Evolutionary conservation across 2,888 invertebrate species (phyloP).

Genomic region (Leptopilina myrica): DNA sequence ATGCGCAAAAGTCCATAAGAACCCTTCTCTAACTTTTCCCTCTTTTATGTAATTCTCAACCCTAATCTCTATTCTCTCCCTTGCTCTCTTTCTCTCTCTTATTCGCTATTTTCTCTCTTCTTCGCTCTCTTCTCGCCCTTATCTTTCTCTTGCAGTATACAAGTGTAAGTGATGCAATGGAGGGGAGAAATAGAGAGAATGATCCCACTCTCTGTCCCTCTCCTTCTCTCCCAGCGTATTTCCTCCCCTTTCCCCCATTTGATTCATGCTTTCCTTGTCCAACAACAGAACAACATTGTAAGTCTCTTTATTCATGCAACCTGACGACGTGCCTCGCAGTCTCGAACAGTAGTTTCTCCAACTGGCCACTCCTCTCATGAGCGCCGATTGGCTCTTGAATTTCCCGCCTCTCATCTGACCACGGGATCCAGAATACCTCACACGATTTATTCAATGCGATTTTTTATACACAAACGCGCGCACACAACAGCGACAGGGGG

Average conservation of each 20-base stretch:
- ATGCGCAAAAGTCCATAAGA: constrained; percentile 44
- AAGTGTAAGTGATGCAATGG: too few species aligned
- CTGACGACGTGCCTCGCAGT: constrained; percentile 53
- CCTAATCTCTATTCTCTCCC: background rate
- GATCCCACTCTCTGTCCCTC: too few species aligned
- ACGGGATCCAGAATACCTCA: constrained; percentile 54
- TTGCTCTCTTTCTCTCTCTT: too few species aligned
- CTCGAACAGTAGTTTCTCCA: constrained; percentile 51
- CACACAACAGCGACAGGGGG: constrained; percentile 15
- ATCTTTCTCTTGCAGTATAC: background rate
- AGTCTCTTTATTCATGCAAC: constrained; percentile 47
- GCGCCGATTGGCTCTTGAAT: constrained; percentile 46
- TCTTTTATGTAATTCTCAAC: constrained; percentile 46
- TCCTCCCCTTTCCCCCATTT: constrained; percentile 41
- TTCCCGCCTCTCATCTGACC: constrained; percentile 50
- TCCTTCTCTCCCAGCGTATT: background rate
- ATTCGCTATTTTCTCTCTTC: background rate
- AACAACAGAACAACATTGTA: background rate
- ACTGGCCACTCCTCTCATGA: constrained; percentile 45
- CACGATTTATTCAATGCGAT: constrained; percentile 63
- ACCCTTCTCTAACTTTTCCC: constrained; percentile 45
- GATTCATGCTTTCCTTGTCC: constrained; percentile 45
- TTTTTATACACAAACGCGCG: constrained; percentile 59
- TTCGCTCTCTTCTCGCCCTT: constrained; percentile 37
- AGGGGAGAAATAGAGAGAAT: too few species aligned